These are phyloP conservation scores for Neolamprologus toae DNA, from an alignment of 2,113 vertebrate genomes.

Conservation along the genomic window DNA sequence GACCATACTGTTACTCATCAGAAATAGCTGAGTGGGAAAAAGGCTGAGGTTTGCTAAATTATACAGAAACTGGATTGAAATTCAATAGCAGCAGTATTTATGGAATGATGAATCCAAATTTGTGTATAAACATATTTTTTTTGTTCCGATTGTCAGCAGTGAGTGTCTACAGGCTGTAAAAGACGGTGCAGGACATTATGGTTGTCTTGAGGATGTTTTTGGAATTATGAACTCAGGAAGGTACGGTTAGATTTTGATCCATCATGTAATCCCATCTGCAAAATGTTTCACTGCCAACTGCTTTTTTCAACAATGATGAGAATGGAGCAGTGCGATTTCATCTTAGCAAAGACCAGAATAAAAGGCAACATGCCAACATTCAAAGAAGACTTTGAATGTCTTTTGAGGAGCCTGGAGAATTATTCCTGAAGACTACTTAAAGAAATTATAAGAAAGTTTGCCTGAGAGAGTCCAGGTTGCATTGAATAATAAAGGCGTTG, in stretches of 20 bases:
- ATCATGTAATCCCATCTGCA: background rate
- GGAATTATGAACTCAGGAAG: background rate
- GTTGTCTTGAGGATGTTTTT: background rate
- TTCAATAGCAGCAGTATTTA: background rate
- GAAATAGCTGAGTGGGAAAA: background rate
- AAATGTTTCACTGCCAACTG: background rate
- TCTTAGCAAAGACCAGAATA: background rate
- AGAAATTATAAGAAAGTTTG: background rate
- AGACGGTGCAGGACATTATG: background rate
- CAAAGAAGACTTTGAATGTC: background rate
- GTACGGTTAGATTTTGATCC: background rate
- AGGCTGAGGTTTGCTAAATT: background rate
- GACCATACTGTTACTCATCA: background rate
- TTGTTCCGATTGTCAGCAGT: background rate
- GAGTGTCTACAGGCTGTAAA: background rate
- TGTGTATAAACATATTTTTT: background rate
- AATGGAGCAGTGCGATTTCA: background rate
- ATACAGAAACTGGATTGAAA: background rate
- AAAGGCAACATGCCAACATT: background rate
- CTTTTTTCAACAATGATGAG: background rate
- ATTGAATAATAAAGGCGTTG: background rate
- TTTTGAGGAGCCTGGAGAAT: background rate
- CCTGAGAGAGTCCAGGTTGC: background rate
- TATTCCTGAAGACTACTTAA: background rate
- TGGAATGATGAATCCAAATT: background rate